Percentiles rank a stretch among this genome's conserved stretches.
These are phyloP conservation scores for Entelurus aequoreus DNA, from an alignment of 2,113 vertebrate genomes.

Conservation along the genomic window DNA sequence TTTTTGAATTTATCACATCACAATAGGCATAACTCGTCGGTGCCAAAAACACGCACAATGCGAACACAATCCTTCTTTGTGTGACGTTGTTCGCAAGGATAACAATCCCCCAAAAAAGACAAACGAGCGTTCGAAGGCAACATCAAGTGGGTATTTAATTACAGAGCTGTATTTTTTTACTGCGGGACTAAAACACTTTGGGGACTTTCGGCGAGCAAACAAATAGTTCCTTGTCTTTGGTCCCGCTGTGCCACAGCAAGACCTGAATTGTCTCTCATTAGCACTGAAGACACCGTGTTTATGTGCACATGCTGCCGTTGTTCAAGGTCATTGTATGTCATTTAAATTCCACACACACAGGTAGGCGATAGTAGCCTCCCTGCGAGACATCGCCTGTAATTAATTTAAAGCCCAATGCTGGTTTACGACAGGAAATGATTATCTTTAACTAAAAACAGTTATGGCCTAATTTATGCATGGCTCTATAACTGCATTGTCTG, in stretches of 20 bases:
- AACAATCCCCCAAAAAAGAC: background rate
- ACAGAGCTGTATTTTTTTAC: conserved; percentile 23
- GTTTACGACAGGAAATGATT: conserved; percentile 11
- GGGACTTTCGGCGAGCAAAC: conserved; percentile 42
- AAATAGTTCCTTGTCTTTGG: conserved; percentile 28
- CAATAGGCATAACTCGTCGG: too few relatives aligned
- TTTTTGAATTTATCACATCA: too few relatives aligned
- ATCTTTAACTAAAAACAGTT: conserved; percentile 43
- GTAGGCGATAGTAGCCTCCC: background rate
- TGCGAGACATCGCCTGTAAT: conserved; percentile 29
- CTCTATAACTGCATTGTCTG: conserved; percentile 63
- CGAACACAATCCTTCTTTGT: too few relatives aligned
- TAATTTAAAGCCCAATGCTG: conserved; percentile 31
- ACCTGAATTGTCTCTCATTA: conserved; percentile 44
- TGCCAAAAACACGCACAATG: too few relatives aligned
- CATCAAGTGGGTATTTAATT: conserved; percentile 21
- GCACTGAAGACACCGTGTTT: conserved; percentile 19
- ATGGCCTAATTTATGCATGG: conserved; percentile 43
- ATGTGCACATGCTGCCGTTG: background rate
- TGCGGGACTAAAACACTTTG: conserved; percentile 21
- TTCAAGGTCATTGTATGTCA: conserved; percentile 54
- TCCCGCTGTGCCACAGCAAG: conserved; percentile 19
- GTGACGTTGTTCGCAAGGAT: too few relatives aligned
- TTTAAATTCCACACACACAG: conserved; percentile 7
- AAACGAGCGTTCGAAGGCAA: conserved; percentile 15